These are phyloP conservation scores for Stegana nigrithorax DNA, from an alignment of 2,888 invertebrate genomes.

Conservation along the genomic window DNA sequence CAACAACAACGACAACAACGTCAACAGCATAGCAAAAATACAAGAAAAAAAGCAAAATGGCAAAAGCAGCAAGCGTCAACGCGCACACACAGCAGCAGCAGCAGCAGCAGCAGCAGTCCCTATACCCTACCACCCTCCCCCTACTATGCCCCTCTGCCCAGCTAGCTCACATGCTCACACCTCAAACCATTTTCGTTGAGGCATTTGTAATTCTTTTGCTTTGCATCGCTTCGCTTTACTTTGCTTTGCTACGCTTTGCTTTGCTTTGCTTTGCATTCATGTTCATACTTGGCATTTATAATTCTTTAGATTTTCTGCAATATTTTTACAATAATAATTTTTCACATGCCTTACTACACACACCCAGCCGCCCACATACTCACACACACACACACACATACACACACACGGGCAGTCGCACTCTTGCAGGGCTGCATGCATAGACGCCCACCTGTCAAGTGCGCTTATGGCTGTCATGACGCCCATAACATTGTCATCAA, in stretches of 20 bases:
- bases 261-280: constrained; percentile 15
- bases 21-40: not conserved
- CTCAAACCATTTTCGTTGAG: no score
- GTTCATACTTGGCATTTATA: constrained; percentile 36
- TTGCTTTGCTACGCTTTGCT: not conserved
- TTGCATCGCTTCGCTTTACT: not conserved
- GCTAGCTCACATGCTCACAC: not conserved
- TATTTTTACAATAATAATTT: constrained; percentile 42
- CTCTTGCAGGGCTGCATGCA: not conserved
- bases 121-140: not conserved
- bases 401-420: not conserved
- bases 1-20: no score
- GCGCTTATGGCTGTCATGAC: constrained; percentile 61
- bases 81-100: not conserved
- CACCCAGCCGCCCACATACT: no score
- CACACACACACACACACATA: constrained; percentile 25
- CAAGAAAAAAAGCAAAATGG: not conserved
- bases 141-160: not conserved
- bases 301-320: constrained; percentile 43
- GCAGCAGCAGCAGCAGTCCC: no score
- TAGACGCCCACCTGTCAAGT: constrained; percentile 45
- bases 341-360: constrained; percentile 29
- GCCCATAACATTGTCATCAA: constrained; percentile 64
- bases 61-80: not conserved
- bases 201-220: constrained; percentile 13